Base-by-base conservation (phyloP, 2,797 vertebrate genomes). In the Gallinago solitaria region DNA sequence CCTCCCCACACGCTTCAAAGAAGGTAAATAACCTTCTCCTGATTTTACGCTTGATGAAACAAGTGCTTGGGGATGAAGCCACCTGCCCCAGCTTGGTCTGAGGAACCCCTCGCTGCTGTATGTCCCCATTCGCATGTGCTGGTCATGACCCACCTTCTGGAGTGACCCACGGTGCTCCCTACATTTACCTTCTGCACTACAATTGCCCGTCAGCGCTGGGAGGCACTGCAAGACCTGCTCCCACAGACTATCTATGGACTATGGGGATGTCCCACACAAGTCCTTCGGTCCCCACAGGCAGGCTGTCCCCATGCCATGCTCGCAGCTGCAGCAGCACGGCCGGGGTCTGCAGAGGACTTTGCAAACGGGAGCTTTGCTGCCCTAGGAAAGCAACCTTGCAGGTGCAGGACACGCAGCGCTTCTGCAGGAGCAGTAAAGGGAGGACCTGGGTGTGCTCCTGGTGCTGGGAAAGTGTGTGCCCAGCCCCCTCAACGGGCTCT, bases 401-500 rank as follows among this genome's bases (percentile, higher is more conserved):
- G 39, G 45, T 39, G 19, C 8, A 28, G 82, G 65, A 32, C 28
- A 25, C 11, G 1, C 5, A 0, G 1, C 3, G 3, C 16, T 67
- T 25, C 35, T 70, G 39, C 53, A 51, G 35, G n/a, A 57, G 10
- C 9, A 45, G 6, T 7, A 11, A 24, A 8, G 13, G 20, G 39
- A 54, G 47, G 41, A n/a, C 4, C 11, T 16, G 60, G 33, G 4
- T 16, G 25, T 7, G 21, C 37, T 95, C 32, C 79, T 9, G 73
- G 33, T 25, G 37, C n/a, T 4, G 83, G 82, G 71, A 93, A 86
- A 57, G 48, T 1, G 0, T 5, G 33, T 67, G 47, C 63, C 6
- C 61, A 90, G 87, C 73, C 94, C 83, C 85, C 91, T 90, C 90
- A 77, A 28, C 4, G 30, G 91, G 68, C 20, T 33, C 35, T 32